phyloP scores from a whole-genome alignment of 2,888 invertebrate species.

The Iselma pallidipennis region DNA sequence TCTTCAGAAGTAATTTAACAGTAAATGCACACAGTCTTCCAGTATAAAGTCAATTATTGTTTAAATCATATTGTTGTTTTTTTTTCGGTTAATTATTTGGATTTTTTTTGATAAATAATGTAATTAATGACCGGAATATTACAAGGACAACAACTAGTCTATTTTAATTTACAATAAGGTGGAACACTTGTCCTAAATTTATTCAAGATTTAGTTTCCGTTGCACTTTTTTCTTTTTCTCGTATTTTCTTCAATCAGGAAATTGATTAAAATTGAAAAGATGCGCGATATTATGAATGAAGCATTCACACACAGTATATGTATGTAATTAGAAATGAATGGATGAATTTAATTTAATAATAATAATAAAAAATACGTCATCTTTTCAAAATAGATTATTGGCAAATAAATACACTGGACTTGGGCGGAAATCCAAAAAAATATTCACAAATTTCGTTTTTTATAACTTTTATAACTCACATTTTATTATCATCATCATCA shows the following conservation, averaged over 20 bases:
- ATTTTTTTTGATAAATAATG: neutral
- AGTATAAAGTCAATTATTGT: neutral
- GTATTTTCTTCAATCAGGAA: neutral
- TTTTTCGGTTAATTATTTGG: neutral
- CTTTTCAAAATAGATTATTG: neutral
- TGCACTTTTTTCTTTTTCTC: neutral
- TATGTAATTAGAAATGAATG: neutral
- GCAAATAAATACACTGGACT: neutral
- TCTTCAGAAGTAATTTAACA: neutral
- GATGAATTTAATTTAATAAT: neutral
- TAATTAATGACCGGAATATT: neutral
- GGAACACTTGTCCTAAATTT: neutral
- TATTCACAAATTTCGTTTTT: no score
- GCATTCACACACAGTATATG: neutral
- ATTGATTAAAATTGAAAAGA: neutral
- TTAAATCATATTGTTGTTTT: neutral
- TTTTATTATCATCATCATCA: neutral
- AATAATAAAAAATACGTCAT: neutral
- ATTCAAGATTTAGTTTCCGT: neutral
- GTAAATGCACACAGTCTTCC: no score
- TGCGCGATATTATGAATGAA: neutral
- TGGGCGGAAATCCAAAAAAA: neutral
- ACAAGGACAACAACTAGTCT: neutral
- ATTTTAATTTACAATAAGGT: neutral
- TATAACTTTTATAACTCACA: slow-evolving; percentile 2